Conservation (phyloP, 2,113 vertebrate genomes). For the Poicephalus gulielmi region DNA sequence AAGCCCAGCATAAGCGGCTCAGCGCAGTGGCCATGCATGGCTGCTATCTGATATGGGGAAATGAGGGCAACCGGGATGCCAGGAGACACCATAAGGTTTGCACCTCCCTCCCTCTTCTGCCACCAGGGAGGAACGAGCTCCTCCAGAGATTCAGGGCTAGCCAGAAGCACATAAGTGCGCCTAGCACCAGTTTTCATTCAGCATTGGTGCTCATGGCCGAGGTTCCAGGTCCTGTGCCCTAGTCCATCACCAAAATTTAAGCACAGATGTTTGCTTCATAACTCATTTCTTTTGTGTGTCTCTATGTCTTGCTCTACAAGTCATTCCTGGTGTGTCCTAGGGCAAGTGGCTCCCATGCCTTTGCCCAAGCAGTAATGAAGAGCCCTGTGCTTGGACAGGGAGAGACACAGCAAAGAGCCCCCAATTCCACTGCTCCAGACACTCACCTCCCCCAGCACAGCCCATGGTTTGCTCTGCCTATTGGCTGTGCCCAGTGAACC, state of each 20-base stretch:
- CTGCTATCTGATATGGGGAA: not conserved
- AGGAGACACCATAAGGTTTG: not conserved
- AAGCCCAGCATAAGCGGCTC: slow-evolving; percentile 20
- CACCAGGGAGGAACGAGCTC: not conserved
- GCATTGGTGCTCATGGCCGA: accelerated
- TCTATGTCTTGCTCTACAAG: not conserved
- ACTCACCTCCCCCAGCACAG: not conserved
- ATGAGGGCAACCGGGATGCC: not conserved
- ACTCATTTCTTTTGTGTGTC: not conserved
- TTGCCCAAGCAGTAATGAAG: not conserved
- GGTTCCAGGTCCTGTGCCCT: not conserved
- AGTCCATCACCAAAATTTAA: not conserved
- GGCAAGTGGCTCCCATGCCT: not conserved
- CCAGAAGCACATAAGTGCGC: not conserved
- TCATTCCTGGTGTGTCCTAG: not conserved
- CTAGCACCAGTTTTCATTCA: accelerated
- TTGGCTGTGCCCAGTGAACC: accelerated
- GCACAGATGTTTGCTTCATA: not conserved
- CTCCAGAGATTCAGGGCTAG: not conserved
- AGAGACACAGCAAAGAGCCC: not conserved
- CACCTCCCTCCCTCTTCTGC: not conserved
- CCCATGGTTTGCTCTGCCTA: not conserved
- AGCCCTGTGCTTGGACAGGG: not conserved
- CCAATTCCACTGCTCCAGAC: not conserved
- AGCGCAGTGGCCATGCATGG: not conserved